Evolutionary conservation across 2,113 vertebrate species (phyloP).

Genomic region (Mormoops blainvillei): DNA sequence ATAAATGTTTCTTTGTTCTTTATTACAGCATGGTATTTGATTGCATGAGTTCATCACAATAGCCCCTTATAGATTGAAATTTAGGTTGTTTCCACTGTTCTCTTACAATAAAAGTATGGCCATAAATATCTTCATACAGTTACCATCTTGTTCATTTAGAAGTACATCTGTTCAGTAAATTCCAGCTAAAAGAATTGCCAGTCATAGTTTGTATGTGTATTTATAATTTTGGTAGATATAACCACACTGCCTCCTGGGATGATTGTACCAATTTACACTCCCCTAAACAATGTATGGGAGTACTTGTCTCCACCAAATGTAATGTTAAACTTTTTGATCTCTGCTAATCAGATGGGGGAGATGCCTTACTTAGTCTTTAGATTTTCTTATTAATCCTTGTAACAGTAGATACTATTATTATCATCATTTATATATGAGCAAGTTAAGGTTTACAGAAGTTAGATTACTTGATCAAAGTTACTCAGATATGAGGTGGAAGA

Average conservation of each 20-base stretch:
- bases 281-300: not conserved
- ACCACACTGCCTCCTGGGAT: not conserved
- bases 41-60: not conserved
- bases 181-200: not conserved
- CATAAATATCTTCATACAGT: not conserved
- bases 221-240: not conserved
- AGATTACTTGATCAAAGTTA: not conserved
- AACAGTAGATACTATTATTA: not conserved
- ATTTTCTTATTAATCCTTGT: not conserved
- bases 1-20: not conserved
- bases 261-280: not conserved
- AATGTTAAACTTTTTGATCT: not conserved
- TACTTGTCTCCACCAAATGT: not conserved
- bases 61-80: not conserved
- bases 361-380: not conserved
- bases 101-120: not conserved
- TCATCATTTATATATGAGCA: not conserved
- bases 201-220: not conserved
- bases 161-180: not conserved
- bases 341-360: not conserved
- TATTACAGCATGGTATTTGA: not conserved
- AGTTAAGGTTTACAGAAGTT: not conserved
- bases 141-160: not conserved
- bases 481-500: not conserved
- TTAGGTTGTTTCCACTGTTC: not conserved